These are phyloP conservation scores for Sarcophaga bullata DNA, from an alignment of 1,140 invertebrate species.

Conservation along the genomic window DNA sequence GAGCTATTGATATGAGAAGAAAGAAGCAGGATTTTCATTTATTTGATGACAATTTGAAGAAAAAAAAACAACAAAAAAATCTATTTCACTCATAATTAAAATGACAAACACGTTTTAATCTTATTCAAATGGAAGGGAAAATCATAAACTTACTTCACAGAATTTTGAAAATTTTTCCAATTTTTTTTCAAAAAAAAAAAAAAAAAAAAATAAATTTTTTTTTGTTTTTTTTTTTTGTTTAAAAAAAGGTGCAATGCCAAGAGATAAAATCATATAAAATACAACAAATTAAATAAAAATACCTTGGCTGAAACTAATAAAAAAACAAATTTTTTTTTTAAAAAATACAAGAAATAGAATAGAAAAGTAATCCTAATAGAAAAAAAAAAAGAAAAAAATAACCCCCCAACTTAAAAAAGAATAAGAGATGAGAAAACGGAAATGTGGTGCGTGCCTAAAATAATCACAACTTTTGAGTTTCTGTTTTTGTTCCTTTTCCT, in stretches of 20 bases:
- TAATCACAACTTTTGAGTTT: slow-evolving; percentile 43
- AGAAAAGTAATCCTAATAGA: slow-evolving; percentile 16
- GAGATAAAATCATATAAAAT: slow-evolving; percentile 44
- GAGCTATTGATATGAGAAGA: not conserved
- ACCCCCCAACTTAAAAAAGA: slow-evolving; percentile 33
- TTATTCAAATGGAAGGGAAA: slow-evolving; percentile 23
- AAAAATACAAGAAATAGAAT: not conserved
- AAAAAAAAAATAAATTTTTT: not conserved
- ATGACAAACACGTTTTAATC: slow-evolving; percentile 38
- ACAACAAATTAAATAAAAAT: slow-evolving; percentile 45
- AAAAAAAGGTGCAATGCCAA: slow-evolving; percentile 34
- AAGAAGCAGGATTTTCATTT: slow-evolving; percentile 23
- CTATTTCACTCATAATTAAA: slow-evolving; percentile 17
- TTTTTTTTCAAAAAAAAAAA: slow-evolving; percentile 21
- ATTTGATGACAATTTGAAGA: slow-evolving; percentile 9
- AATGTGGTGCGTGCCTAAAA: slow-evolving; percentile 46
- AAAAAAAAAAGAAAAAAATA: slow-evolving; percentile 36
- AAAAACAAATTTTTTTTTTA: not conserved
- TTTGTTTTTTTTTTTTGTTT: slow-evolving; percentile 1
- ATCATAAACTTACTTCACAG: not conserved
- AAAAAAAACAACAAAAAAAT: not conserved
- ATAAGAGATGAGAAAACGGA: slow-evolving; percentile 42
- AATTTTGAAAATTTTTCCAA: slow-evolving; percentile 34
- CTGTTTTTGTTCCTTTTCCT: slow-evolving; percentile 23
- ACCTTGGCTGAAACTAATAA: slow-evolving; percentile 39